Conservation (phyloP, 2,113 vertebrate genomes). For the Phalacrocorax pelagicus region DNA sequence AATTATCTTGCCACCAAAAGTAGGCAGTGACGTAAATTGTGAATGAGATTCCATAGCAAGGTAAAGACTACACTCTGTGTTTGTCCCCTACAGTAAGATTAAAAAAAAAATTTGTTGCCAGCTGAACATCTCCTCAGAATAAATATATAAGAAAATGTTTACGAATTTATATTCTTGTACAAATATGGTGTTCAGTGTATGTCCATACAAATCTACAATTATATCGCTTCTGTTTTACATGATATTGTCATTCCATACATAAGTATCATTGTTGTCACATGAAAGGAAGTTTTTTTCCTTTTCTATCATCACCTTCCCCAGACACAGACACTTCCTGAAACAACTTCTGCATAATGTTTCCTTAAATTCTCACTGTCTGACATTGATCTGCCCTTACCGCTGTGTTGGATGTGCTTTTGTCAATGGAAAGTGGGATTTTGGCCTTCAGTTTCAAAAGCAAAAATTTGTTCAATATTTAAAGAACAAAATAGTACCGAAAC, state of each 20-base stretch:
- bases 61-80: neutral
- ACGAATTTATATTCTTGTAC: neutral
- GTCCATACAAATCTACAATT: neutral
- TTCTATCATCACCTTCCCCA: neutral
- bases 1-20: neutral
- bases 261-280: neutral
- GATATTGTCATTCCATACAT: neutral
- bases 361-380: neutral
- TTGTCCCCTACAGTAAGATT: neutral
- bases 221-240: neutral
- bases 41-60: neutral
- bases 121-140: fast-evolving
- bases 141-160: neutral
- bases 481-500: neutral
- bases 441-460: neutral
- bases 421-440: neutral
- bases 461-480: neutral
- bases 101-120: neutral
- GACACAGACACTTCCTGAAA: neutral
- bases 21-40: neutral
- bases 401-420: neutral
- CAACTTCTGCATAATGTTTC: neutral
- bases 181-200: neutral
- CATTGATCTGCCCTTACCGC: neutral
- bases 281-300: neutral